Percentiles rank a stretch among this genome's conserved stretches.
Conservation (phyloP, 2,113 vertebrate species). For the Eudyptes chrysolophus region DNA sequence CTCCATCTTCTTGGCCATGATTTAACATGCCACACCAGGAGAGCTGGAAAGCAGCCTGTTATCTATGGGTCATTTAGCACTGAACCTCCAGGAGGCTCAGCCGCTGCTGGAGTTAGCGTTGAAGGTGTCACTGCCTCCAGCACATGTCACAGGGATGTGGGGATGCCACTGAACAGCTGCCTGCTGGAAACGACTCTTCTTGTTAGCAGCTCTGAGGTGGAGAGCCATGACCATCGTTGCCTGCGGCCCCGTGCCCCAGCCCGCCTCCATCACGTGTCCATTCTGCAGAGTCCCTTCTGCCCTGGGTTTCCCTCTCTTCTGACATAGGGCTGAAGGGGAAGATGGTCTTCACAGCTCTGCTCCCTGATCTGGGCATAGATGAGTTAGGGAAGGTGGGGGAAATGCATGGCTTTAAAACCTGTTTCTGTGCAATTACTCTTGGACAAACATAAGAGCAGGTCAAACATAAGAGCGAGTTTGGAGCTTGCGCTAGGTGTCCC, state of each 20-base stretch:
- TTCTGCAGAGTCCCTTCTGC: background rate
- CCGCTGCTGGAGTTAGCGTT: background rate
- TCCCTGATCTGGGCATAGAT: background rate
- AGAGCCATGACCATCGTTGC: background rate
- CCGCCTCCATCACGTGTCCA: background rate
- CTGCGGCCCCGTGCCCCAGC: background rate
- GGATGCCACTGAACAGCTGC: background rate
- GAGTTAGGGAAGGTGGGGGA: background rate
- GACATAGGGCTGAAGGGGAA: background rate
- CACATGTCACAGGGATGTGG: background rate
- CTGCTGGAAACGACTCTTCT: background rate
- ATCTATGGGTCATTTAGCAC: background rate
- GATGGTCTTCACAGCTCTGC: background rate
- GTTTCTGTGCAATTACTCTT: background rate
- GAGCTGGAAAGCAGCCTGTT: background rate
- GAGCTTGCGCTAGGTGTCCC: background rate
- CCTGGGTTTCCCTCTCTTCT: background rate
- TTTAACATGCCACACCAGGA: fast-evolving
- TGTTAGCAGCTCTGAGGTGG: background rate
- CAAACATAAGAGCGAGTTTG: background rate
- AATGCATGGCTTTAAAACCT: background rate
- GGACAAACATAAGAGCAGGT: background rate
- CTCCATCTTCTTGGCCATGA: background rate
- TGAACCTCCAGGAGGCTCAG: background rate
- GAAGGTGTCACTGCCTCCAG: background rate